Base-by-base conservation (phyloP, 1,140 invertebrate species). In the Notospermus geniculatus region DNA sequence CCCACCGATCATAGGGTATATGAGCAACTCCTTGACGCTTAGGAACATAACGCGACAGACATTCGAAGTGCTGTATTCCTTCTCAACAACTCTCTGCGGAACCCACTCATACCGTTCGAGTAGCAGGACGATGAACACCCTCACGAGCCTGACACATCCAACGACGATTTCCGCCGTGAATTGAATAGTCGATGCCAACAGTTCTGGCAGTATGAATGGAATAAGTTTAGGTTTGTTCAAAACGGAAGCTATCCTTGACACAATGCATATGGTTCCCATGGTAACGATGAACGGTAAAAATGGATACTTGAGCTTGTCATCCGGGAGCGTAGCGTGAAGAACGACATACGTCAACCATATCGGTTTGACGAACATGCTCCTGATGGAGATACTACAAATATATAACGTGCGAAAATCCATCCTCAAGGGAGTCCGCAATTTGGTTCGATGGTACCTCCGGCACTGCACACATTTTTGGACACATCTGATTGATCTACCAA, bases 301-400 rank as follows among this genome's bases (percentile, higher is more conserved):
- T 46, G 67, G 60, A 39, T 74, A 71, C 25, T 65, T 60, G 17
- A 77, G 64, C 9, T 67, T 59, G n/a, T 70, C 63, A 41, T 57
- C 59, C 43, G 69, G 25, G 46, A 50, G 46, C 9, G 25, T 23
- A 7, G 19, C 64, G 53, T 75, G 71, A 32, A 76, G 64, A 19
- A 73, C 43, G 23, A 77, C 65, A 56, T 70, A 77, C n/a, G 74
- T 22, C 23, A 77, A 53, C 23, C 76, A 53, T 25, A 72, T 19
- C 2, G 75, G 75, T 61, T 76, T 77, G 71, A 77, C 76, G 39
- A 76, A 67, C 74, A 77, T 75, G 56, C 73, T 71, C 59, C 75
- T 71, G 5, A 71, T 72, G 15, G 73, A 56, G 57, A 75, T 76
- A 5, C 70, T 68, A 29, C 69, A 72, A 15, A 75, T 68, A 55